These are phyloP conservation scores for Chamaetylas fuelleborni DNA, from an alignment of 2,113 vertebrate genomes.

Conservation along the genomic window DNA sequence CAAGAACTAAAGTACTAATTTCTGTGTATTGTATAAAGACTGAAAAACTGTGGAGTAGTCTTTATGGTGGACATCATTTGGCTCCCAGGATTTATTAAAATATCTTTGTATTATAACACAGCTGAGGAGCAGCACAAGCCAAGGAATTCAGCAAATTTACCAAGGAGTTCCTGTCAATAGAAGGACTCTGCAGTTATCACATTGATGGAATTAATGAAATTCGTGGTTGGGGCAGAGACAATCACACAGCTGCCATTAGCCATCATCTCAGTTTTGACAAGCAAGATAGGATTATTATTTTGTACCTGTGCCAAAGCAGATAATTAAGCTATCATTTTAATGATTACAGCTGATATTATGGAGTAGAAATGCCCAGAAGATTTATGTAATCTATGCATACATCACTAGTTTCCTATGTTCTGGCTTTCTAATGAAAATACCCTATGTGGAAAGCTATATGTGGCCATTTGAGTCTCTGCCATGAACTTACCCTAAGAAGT, in stretches of 20 bases:
- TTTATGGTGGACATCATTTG: background rate
- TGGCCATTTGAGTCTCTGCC: background rate
- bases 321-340: constrained; percentile 7
- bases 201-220: background rate
- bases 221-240: background rate
- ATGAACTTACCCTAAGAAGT: background rate
- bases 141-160: background rate
- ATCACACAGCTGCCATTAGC: background rate
- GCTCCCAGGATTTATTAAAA: background rate
- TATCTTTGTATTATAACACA: background rate
- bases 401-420: background rate
- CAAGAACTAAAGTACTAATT: background rate
- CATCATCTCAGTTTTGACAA: constrained; percentile 2
- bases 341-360: background rate
- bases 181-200: background rate
- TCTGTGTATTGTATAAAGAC: background rate
- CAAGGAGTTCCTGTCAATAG: background rate
- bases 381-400: background rate
- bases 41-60: background rate
- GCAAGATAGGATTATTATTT: background rate
- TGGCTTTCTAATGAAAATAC: background rate
- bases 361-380: background rate
- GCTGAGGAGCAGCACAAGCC: background rate
- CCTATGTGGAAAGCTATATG: background rate
- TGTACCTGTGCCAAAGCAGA: background rate